These are phyloP conservation scores for Ceryle rudis DNA, from an alignment of 2,797 vertebrate species.

Conservation along the genomic window DNA sequence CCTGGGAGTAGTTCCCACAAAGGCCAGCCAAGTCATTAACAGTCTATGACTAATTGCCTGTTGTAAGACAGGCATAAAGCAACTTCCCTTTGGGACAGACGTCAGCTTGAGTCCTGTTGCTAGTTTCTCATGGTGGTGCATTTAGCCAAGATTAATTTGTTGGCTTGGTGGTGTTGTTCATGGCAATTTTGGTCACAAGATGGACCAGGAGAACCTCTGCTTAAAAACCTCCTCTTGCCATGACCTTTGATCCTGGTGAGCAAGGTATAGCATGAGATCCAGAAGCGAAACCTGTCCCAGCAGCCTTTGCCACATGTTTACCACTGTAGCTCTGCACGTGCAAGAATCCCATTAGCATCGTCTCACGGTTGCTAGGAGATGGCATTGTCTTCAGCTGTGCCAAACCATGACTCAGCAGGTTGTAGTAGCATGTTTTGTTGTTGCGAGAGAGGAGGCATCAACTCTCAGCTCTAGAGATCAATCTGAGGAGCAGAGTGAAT, in stretches of 20 bases:
- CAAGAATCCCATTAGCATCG: not conserved
- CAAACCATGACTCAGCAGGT: not conserved
- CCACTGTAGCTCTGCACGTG: not conserved
- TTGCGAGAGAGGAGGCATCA: not conserved
- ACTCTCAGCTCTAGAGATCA: accelerated
- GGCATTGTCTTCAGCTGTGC: not conserved
- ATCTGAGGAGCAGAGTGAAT: not conserved
- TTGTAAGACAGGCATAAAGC: not conserved
- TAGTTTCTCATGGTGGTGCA: not conserved
- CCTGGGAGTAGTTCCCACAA: conserved; percentile 27
- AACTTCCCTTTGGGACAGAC: not conserved
- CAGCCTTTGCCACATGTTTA: not conserved
- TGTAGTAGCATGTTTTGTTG: not conserved
- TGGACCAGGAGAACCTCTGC: not conserved
- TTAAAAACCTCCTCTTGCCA: not conserved
- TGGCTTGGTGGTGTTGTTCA: not conserved
- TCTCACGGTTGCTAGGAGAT: not conserved
- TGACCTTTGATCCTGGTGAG: not conserved
- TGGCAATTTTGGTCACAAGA: not conserved
- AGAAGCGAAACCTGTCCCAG: not conserved
- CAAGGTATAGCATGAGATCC: not conserved
- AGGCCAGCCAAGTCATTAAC: conserved; percentile 53
- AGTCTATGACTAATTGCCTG: conserved; percentile 35
- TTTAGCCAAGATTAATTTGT: not conserved
- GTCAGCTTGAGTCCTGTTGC: not conserved